These are phyloP conservation scores for Camelus bactrianus DNA, from an alignment of 2,113 vertebrate species.

Conservation along the genomic window DNA sequence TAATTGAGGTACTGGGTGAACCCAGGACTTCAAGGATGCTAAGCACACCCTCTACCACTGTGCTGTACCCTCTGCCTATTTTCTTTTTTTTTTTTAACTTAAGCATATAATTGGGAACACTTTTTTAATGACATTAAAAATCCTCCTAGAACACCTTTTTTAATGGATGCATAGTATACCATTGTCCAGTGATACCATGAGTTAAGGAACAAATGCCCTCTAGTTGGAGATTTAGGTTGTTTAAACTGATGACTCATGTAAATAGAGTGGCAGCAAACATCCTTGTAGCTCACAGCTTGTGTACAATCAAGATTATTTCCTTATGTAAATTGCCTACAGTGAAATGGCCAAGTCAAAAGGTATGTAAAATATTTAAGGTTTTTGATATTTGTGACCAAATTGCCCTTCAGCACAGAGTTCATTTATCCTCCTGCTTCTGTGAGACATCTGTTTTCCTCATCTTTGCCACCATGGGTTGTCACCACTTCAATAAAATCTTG, in stretches of 20 bases:
- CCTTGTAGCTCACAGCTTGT: neutral
- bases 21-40: too few species aligned
- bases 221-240: neutral
- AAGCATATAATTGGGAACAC: neutral
- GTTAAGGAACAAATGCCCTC: neutral
- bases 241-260: neutral
- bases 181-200: too few species aligned
- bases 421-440: neutral
- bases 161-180: neutral
- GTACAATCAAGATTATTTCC: neutral
- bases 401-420: neutral
- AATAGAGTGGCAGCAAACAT: neutral
- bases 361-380: neutral
- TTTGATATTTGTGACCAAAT: neutral
- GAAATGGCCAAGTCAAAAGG: neutral
- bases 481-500: too few species aligned
- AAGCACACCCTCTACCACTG: too few species aligned
- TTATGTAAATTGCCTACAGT: neutral
- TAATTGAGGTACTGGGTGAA: too few species aligned
- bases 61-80: too few species aligned
- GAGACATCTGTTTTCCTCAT: neutral
- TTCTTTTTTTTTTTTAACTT: neutral
- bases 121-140: slow-evolving; percentile 10
- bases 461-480: neutral
- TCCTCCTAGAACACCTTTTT: neutral